phyloP scores from a whole-genome alignment of 2,113 vertebrate genomes.

The Plestiodon gilberti region DNA sequence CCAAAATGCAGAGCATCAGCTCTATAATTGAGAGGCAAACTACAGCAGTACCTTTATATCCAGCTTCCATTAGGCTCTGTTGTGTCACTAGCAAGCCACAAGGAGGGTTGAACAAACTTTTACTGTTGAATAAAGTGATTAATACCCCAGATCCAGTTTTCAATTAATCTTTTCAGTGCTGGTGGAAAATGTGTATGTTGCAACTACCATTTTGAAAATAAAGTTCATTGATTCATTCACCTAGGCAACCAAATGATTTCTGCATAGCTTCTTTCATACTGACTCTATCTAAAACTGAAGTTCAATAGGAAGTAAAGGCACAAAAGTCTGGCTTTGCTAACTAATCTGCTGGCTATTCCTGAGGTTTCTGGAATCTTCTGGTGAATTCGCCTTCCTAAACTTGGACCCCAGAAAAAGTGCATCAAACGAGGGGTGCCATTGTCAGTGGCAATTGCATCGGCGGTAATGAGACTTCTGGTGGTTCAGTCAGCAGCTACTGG shows the following conservation, averaged over 20 bases:
- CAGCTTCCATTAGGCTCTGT: constrained; percentile 44
- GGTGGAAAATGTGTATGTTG: constrained; percentile 52
- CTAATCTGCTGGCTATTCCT: neutral
- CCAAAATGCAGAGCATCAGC: constrained; percentile 37
- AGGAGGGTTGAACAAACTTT: constrained; percentile 53
- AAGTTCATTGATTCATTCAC: constrained; percentile 1
- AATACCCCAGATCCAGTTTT: constrained; percentile 53
- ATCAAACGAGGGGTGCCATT: neutral
- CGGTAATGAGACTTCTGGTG: neutral
- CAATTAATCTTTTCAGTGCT: constrained; percentile 68
- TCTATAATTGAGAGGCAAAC: constrained; percentile 19
- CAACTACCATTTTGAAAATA: neutral
- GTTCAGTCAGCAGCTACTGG: neutral
- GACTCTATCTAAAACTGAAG: neutral
- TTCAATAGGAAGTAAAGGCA: neutral
- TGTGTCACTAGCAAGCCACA: constrained; percentile 63
- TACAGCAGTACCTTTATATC: constrained; percentile 61
- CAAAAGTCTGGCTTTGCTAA: neutral
- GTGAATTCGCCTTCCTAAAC: neutral
- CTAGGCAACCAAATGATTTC: constrained; percentile 9
- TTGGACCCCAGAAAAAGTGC: neutral
- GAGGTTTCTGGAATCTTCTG: neutral
- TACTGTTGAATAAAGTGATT: constrained; percentile 65
- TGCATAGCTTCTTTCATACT: neutral
- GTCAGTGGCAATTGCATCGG: neutral